A percentile compares a stretch with the other conserved stretches of the same genome.
Evolutionary conservation across 2,888 invertebrate species (phyloP).

Genomic region (Tuberolachnus salignus): DNA sequence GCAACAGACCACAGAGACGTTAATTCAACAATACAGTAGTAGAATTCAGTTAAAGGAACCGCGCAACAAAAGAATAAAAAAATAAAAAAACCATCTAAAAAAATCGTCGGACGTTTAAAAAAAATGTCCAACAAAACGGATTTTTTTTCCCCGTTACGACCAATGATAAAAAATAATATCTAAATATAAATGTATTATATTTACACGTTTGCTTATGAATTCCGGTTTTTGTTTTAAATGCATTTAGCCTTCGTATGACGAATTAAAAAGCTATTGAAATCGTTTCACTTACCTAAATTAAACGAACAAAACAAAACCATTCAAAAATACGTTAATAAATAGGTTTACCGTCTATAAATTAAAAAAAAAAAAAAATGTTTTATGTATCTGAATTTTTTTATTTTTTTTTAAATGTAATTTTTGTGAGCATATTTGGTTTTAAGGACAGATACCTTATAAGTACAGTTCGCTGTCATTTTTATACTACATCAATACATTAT

Average conservation of each 20-base stretch:
- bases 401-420: background rate
- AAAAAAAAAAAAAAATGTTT: background rate
- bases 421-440: no score
- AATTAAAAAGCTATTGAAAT: background rate
- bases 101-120: background rate
- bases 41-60: slow-evolving; percentile 3
- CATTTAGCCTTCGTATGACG: no score
- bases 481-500: no score
- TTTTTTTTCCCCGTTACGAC: background rate
- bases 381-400: background rate
- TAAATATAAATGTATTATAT: background rate
- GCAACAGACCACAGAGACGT: slow-evolving; percentile 35
- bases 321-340: background rate
- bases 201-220: no score
- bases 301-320: background rate
- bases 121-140: background rate
- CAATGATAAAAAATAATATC: background rate
- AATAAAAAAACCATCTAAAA: slow-evolving; percentile 22
- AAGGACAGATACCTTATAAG: no score
- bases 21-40: slow-evolving; percentile 33
- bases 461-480: no score
- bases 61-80: no score
- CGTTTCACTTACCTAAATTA: background rate
- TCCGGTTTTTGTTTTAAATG: no score
- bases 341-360: background rate